Evolutionary conservation across 2,888 invertebrate species (phyloP).

Genomic region (Caprella mutica): DNA sequence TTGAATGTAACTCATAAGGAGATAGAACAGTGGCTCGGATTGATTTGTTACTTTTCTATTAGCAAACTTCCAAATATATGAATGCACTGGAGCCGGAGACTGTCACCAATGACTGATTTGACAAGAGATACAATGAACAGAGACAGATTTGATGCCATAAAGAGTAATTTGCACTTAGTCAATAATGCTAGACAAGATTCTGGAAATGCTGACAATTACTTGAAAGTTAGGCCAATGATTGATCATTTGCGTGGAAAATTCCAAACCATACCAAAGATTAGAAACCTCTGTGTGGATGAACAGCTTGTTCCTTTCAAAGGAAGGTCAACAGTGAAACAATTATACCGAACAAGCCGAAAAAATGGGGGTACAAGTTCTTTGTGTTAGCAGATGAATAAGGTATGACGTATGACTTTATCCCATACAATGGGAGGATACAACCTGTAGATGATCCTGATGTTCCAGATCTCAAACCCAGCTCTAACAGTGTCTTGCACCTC

Average conservation of each 20-base stretch:
- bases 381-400: not conserved
- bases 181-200: not conserved
- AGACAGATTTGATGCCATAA: not conserved
- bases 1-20: not conserved
- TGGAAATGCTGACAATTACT: not conserved
- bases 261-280: not conserved
- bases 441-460: conserved; percentile 8
- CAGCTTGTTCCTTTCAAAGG: conserved; percentile 10
- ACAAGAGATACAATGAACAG: not conserved
- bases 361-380: conserved; percentile 12
- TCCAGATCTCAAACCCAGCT: conserved; percentile 8
- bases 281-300: conserved; percentile 7
- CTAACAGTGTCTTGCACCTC: conserved; percentile 7
- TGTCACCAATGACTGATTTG: not conserved
- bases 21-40: conserved; percentile 8
- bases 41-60: conserved; percentile 11
- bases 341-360: conserved; percentile 1
- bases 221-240: conserved; percentile 1
- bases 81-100: not conserved
- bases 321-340: not conserved
- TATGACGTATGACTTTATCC: conserved; percentile 7
- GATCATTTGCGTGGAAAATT: not conserved
- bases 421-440: conserved; percentile 6
- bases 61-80: conserved; percentile 2
- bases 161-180: not conserved